These are phyloP conservation scores for Microctenopoma lineatum DNA, from an alignment of 2,797 vertebrate genomes.

Conservation along the genomic window DNA sequence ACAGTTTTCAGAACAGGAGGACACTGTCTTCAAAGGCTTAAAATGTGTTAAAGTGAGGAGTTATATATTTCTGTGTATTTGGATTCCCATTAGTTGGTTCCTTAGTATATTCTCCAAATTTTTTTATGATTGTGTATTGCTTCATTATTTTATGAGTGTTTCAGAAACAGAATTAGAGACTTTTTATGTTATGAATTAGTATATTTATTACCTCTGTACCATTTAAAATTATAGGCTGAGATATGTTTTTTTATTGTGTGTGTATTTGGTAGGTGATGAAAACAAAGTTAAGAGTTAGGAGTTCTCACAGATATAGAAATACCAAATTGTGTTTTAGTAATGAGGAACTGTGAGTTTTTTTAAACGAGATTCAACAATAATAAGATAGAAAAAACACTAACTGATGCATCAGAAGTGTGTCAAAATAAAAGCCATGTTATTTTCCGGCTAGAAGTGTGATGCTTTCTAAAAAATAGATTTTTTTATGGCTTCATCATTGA, in stretches of 20 bases:
- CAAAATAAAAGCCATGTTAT: constrained; percentile 30
- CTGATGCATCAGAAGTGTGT: constrained; percentile 14
- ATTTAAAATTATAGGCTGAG: too few relatives aligned
- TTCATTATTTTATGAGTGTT: too few relatives aligned
- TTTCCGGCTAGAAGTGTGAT: constrained; percentile 30
- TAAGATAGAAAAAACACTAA: not conserved
- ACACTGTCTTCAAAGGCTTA: not conserved
- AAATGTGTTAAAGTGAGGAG: not conserved
- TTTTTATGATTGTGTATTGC: too few relatives aligned
- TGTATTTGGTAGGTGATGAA: too few relatives aligned
- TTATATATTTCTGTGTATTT: too few relatives aligned
- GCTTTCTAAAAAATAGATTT: constrained; percentile 16
- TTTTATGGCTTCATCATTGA: constrained; percentile 22
- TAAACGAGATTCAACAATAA: not conserved
- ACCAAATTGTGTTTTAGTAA: constrained; percentile 1
- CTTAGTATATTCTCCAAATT: too few relatives aligned
- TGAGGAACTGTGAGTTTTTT: not conserved
- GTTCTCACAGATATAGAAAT: not conserved
- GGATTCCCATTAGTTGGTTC: too few relatives aligned
- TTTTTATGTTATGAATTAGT: too few relatives aligned
- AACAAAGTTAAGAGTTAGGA: too few relatives aligned
- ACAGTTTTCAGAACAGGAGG: constrained; percentile 6
- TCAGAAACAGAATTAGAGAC: too few relatives aligned
- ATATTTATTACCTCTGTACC: too few relatives aligned
- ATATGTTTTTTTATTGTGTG: too few relatives aligned